Base-by-base conservation (phyloP, 2,888 invertebrate genomes). In the Eupithecia vulgata region DNA sequence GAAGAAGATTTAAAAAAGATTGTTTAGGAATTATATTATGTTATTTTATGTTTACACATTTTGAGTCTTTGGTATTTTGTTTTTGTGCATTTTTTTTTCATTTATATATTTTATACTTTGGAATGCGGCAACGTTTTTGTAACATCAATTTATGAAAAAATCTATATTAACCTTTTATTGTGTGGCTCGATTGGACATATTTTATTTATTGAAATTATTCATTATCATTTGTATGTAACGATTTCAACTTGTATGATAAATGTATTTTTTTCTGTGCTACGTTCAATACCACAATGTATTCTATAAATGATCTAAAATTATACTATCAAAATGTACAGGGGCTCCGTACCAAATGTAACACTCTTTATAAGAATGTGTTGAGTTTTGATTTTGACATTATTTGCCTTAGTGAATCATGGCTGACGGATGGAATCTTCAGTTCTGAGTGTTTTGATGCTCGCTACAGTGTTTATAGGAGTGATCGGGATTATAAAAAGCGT, bases 291-390 rank as follows among this genome's bases (percentile, higher is more conserved):
- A 10, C 67, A 67, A 52, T 67, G 34, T 52, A 52, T 52, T 34
- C 67, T 15, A 35, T 67, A 35, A n/a, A 67, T 30, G 48, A 67
- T 25, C 5, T 67, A 17, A 67, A n/a, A n/a, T 35, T 67, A n/a
- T 67, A 57, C 13, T 67, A 57, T 67, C 67, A 67, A 21, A 67
- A 67, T 37, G 57, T 57, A 6, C 67, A 57, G 15, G 67, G 67
- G 0, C 57, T 67, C 5, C 52, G 67, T 5, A 67, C 67, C 1
- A 67, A 67, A 13, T 35, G 52, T 5, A 37, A 57, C 0, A 21
- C 10, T 8, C 21, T 67, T 35, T 67, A 57, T 57, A 67, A 10
- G 6, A 67, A 67, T 52, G 10, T 67, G 5, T 34, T 67, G 15
- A 35, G 12, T 17, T 35, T 1, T 21, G 30, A 52, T 52, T 67